phyloP scores from a whole-genome alignment of 1,140 invertebrate genomes.

The Telenomus remus region DNA sequence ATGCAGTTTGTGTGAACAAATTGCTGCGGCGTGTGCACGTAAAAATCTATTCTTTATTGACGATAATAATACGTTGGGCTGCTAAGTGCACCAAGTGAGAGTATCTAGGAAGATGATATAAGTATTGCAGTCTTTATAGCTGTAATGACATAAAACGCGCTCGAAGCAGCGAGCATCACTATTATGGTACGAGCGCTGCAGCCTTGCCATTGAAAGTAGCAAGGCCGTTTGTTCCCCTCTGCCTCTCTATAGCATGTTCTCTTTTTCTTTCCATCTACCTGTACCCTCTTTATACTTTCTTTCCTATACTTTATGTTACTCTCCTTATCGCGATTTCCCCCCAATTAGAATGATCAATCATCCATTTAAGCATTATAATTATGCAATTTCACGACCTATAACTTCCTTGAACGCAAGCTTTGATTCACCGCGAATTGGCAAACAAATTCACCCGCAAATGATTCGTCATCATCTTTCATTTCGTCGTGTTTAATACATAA shows the following conservation, averaged over 20 bases:
- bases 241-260: constrained; percentile 32
- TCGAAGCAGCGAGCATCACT: constrained; percentile 31
- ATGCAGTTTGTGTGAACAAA: too few relatives aligned
- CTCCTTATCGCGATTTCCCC: constrained; percentile 20
- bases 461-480: background rate
- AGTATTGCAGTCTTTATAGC: constrained; percentile 41
- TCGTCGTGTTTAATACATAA: background rate
- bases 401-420: constrained; percentile 5
- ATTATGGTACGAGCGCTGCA: constrained; percentile 52
- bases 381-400: constrained; percentile 14
- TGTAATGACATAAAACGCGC: constrained; percentile 56
- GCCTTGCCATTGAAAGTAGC: constrained; percentile 63
- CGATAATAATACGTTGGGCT: constrained; percentile 49
- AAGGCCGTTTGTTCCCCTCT: constrained; percentile 57
- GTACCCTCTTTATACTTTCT: constrained; percentile 19
- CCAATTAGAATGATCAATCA: constrained; percentile 33
- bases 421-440: constrained; percentile 13
- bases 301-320: constrained; percentile 21
- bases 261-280: constrained; percentile 38
- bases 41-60: constrained; percentile 31
- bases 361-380: constrained; percentile 33
- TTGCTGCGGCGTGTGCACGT: background rate
- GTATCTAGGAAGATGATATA: constrained; percentile 34
- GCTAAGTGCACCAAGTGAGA: constrained; percentile 31
- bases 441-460: constrained; percentile 18